These are phyloP conservation scores for Nothobranchius furzeri DNA, from an alignment of 2,113 vertebrate species.

Conservation along the genomic window DNA sequence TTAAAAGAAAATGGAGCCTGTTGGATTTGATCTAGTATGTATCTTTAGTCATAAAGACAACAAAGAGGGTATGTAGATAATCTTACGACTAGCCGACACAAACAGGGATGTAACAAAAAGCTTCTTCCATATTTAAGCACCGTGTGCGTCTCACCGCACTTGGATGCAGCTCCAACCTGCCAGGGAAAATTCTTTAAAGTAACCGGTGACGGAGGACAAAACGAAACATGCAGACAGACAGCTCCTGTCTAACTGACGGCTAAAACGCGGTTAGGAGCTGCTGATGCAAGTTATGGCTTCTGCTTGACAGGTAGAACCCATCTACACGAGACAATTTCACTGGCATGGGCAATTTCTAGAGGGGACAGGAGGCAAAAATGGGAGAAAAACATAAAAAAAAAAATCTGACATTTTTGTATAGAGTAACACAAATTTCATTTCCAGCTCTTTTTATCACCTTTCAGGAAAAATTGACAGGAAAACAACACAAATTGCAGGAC, in stretches of 20 bases:
- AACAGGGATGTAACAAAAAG: not conserved
- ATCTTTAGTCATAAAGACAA: slow-evolving; percentile 17
- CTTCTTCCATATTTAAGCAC: slow-evolving; percentile 25
- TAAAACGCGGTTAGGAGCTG: slow-evolving; percentile 44
- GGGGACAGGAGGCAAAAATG: slow-evolving; percentile 10
- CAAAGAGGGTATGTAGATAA: not conserved
- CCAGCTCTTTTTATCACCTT: slow-evolving; percentile 8
- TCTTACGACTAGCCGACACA: slow-evolving; percentile 9
- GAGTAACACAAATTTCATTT: slow-evolving; percentile 22
- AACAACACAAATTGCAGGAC: slow-evolving; percentile 19
- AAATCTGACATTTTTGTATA: slow-evolving; percentile 9
- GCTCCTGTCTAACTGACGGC: slow-evolving; percentile 45
- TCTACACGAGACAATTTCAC: slow-evolving; percentile 22
- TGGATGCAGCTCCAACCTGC: slow-evolving; percentile 52
- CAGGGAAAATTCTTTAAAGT: slow-evolving; percentile 45
- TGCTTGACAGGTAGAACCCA: slow-evolving; percentile 30
- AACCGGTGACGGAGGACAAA: slow-evolving; percentile 49
- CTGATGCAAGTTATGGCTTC: slow-evolving; percentile 58
- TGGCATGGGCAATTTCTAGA: slow-evolving; percentile 21
- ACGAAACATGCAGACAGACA: slow-evolving; percentile 56
- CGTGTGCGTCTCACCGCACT: slow-evolving; percentile 32
- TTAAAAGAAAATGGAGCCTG: slow-evolving; percentile 8
- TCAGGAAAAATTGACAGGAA: slow-evolving; percentile 17
- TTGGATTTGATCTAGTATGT: slow-evolving; percentile 19
- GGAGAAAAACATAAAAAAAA: not conserved